phyloP scores from a whole-genome alignment of 2,797 vertebrate genomes.

The Vultur gryphus region DNA sequence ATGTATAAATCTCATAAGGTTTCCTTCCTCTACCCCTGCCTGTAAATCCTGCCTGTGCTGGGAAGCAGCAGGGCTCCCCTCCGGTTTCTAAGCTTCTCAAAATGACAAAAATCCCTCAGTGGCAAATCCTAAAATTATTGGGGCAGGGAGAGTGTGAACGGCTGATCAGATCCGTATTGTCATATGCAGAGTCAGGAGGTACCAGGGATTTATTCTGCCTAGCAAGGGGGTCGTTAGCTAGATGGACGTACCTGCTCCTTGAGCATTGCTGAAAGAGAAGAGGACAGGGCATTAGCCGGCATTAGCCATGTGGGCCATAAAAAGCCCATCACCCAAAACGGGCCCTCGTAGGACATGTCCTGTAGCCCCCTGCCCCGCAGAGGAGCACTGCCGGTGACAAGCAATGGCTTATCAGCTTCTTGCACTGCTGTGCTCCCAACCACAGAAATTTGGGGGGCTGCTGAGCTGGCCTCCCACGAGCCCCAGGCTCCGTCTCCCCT shows the following conservation, averaged over 20 bases:
- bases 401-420: not conserved
- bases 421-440: not conserved
- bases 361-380: accelerated
- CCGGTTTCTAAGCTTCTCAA: not conserved
- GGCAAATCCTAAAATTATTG: constrained; percentile 35
- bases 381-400: not conserved
- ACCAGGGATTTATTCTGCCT: not conserved
- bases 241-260: not conserved
- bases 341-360: not conserved
- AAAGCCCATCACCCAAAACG: not conserved
- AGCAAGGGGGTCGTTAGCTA: not conserved
- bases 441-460: not conserved
- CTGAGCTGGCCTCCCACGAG: not conserved
- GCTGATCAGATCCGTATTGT: not conserved
- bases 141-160: not conserved
- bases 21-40: not conserved
- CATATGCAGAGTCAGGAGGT: not conserved
- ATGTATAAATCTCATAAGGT: not conserved
- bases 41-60: not conserved
- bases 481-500: not conserved
- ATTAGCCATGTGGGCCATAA: not conserved
- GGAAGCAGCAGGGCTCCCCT: not conserved
- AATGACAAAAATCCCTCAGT: not conserved
- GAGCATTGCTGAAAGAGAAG: not conserved
- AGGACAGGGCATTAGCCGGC: not conserved